These are phyloP conservation scores for Anoplopoma fimbria DNA, from an alignment of 2,113 vertebrate species.

Conservation along the genomic window DNA sequence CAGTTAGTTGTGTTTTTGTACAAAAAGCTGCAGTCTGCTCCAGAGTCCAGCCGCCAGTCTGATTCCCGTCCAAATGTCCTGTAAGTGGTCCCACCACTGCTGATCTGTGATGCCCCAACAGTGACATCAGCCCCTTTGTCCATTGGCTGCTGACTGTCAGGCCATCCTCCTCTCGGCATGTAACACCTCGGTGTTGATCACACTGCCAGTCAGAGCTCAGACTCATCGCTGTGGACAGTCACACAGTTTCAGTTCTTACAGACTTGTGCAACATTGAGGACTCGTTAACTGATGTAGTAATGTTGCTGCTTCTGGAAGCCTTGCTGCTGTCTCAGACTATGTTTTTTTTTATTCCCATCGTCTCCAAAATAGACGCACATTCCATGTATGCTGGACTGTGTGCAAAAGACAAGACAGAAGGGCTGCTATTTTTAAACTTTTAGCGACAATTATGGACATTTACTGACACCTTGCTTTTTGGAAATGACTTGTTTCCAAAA, in stretches of 20 bases:
- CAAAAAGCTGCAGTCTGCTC: background rate
- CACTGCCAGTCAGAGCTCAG: slow-evolving; percentile 9
- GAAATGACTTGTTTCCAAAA: background rate
- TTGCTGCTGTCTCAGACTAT: background rate
- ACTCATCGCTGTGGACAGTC: slow-evolving; percentile 17
- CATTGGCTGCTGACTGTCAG: slow-evolving; percentile 72
- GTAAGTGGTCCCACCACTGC: slow-evolving; percentile 34
- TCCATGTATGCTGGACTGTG: too few species aligned
- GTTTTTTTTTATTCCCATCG: background rate
- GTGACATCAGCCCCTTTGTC: slow-evolving; percentile 64
- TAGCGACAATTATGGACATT: background rate
- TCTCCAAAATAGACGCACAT: background rate
- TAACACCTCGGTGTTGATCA: slow-evolving; percentile 47
- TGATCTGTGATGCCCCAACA: slow-evolving; percentile 43
- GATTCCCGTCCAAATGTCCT: slow-evolving; percentile 28
- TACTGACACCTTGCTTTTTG: background rate
- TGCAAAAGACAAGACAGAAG: background rate
- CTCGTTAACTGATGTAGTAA: background rate
- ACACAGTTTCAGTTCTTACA: background rate
- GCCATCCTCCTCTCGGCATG: slow-evolving; percentile 52
- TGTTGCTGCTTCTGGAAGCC: background rate
- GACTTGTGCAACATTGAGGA: background rate
- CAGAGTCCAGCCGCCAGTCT: background rate
- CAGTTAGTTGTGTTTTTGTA: background rate
- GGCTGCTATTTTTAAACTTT: background rate